Base-by-base conservation (phyloP, 2,888 invertebrate species). In the Eupeodes luniger region DNA sequence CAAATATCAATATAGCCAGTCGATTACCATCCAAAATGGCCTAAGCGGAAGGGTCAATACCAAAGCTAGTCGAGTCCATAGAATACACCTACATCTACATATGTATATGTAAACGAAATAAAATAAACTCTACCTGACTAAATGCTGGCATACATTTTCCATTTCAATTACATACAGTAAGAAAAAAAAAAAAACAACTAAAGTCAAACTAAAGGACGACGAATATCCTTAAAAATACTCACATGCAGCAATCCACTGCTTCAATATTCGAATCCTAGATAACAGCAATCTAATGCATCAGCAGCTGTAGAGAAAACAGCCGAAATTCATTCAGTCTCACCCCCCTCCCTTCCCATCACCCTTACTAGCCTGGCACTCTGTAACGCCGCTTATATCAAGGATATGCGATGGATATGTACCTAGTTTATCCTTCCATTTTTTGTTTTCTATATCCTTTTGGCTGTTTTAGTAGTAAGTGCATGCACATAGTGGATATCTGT, bases 211-310 rank as follows among this genome's bases (percentile, higher is more conserved):
- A 66, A 67, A 67, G 67, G 61, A 81, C 57, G 64, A 81, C 57
- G 64, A 82, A 59, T 70, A 64, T 70, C 64, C 70, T 72, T 51
- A 59, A 62, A 70, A 67, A 67, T 69, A 57, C 70, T 57, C 40
- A 72, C 55, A 51, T 82, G 51, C 67, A 61, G 51, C 67, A 61
- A 62, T 40, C 51, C 53, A 57, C 53, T 51, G 44, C 53, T 57
- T 55, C 55, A 27, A 69, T 80, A 84, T 86, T 84, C 80, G 76
- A 77, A 84, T 84, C 19, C 72, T 16, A 77, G 87, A 84, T 76
- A 88, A 84, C 62, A 77, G 84, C 84, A 88, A 88, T 88, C 80
- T 88, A 84, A 84, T 88, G 87, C 84, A 88, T 88, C 87, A 88
- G 84, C 80, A 84, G 87, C 87, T 88, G 84, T 47, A 72, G 77